Base-by-base conservation (phyloP, 1,140 invertebrate genomes). In the Rhopalosiphum padi region DNA sequence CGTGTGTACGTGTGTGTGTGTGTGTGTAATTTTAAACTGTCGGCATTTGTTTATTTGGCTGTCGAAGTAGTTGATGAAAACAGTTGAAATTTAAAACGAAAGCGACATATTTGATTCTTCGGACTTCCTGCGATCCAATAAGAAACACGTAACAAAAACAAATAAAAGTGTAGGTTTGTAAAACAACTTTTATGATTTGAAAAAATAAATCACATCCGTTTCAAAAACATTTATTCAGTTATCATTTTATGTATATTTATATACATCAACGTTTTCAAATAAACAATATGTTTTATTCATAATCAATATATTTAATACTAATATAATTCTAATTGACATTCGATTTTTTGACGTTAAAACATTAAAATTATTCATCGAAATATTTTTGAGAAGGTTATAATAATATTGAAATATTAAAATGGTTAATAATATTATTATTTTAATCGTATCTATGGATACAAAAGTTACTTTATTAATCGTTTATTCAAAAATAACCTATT, bases 51-150 rank as follows among this genome's bases (percentile, higher is more conserved):
- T 89, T 55, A 23, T 89, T 89, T 55, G 35, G n/a, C 48, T 89
- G 88, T 37, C 48, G 48, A 89, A 55, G 48, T 89, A 89, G n/a
- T 89, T 55, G 51, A 89, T 55, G 48, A 89, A 89, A 55, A 89
- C 35, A 25, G 35, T 89, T 53, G n/a, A 89, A 89, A 89, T 89
- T 89, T 89, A 89, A 55, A 89, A 89, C 48, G 51, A 89, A 55
- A 53, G 8, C 48, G 37, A 55, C n/a, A n/a, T 89, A 89, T 89
- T 89, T 37, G 48, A 89, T 89, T 89, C 48, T 11, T 89, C 30
- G 7, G 87, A 89, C 18, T 89, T 48, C 25, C 86, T 48, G 37
- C 48, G 35, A 55, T 53, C 46, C n/a, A 53, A 51, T 89, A 89
- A 37, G 41, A 89, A 89, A 89, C 8, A 89, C 30, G n/a, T 35